Base-by-base conservation (phyloP, 2,113 vertebrate genomes). In the Toxotes chatareus region DNA sequence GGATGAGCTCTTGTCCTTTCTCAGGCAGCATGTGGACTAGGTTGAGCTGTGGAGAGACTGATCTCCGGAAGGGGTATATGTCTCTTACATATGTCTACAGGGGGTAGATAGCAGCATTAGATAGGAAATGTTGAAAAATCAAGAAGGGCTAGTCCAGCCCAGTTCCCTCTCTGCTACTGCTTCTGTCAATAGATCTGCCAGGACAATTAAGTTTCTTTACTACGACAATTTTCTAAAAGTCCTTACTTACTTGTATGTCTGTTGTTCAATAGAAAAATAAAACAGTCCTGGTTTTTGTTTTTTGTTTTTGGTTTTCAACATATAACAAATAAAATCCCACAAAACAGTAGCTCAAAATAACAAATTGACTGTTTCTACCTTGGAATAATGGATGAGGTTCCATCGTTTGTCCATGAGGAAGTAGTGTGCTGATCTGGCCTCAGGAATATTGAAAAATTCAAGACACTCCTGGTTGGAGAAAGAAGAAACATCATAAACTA, bases 321-420 rank as follows among this genome's bases (percentile, higher is more conserved):
- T 27, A 27, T 27, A 27, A 27, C 27, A 44, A 44, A 46, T 46
- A 55, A 40, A 63, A 1, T 11, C 4, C 7, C 19, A 40, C 5
- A 27, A 31, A 34, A 1, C 7, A 19, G 3, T 4, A 56, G 40
- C 14, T n/a, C 11, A 21, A 55, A 36, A 13, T 60, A 36, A 31
- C 42, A 21, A 4, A 8, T 38, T 60, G 1, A 13, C 13, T 51
- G 19, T 4, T 14, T 47, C 34, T 47, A 91, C 98, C 96, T 99
- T 99, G 84, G 96, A 97, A 73, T 99, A 99, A 93, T 99, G 98
- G 85, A 99, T 99, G 77, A 99, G 97, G 87, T 99, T 99, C 98
- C 98, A 99, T 27, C 97, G 94, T 86, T 99, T 99, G 94, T 99
- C 98, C 98, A 99, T 99, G 69, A 99, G 96, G 92, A 99, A 99